A percentile compares a stretch with the other conserved stretches of the same genome.
phyloP scores from a whole-genome alignment of 2,113 vertebrate species.

The Ranitomeya variabilis region DNA sequence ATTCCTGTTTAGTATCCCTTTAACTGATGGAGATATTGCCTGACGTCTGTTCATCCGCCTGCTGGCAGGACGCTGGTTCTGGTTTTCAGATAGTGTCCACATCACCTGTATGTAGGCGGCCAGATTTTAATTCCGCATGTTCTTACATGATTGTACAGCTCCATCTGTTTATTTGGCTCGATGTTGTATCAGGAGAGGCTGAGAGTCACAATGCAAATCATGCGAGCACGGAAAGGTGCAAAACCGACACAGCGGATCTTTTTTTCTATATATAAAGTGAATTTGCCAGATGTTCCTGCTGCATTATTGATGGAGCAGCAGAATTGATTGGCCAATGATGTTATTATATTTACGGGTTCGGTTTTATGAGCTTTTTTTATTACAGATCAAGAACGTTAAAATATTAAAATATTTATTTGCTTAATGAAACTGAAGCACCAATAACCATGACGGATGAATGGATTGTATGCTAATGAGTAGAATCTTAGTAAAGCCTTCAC shows the following conservation, averaged over 20 bases:
- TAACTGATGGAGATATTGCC: not conserved
- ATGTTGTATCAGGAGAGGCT: conserved; percentile 8
- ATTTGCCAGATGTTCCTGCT: conserved; percentile 19
- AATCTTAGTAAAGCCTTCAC: not conserved
- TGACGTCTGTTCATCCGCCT: not conserved
- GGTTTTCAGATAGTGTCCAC: not conserved
- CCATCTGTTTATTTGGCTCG: conserved; percentile 44
- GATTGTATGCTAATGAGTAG: not conserved
- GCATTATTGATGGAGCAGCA: conserved; percentile 17
- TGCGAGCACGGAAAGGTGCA: conserved; percentile 33
- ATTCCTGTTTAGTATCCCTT: not conserved
- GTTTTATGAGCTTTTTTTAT: not conserved
- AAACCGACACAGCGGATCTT: conserved; percentile 24
- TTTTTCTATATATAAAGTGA: conserved; percentile 19
- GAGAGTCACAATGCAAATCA: conserved; percentile 21
- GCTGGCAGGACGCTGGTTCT: not conserved
- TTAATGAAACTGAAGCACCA: not conserved
- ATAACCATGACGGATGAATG: not conserved
- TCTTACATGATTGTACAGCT: conserved; percentile 38
- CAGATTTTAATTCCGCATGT: conserved; percentile 12
- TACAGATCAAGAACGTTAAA: not conserved
- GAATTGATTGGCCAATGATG: not conserved
- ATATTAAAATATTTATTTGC: not conserved
- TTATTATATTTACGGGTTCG: not conserved
- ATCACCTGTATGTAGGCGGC: conserved; percentile 3